Conservation (phyloP, 1,140 invertebrate species). For the Ips typographus region DNA sequence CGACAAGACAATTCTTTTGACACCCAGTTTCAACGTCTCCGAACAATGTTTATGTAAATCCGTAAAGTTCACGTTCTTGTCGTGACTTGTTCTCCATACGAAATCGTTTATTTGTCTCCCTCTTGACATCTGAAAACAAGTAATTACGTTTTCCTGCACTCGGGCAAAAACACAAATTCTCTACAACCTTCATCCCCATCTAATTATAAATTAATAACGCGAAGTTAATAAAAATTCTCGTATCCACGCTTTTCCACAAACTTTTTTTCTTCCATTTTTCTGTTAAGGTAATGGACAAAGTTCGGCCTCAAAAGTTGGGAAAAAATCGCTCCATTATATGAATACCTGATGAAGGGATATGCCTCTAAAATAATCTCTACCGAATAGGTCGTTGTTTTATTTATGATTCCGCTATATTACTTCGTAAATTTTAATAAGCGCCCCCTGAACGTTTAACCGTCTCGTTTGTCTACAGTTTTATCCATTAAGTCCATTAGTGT, state of each 20-base stretch:
- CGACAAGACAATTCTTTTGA: conserved; percentile 19
- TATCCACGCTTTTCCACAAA: background rate
- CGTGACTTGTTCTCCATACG: background rate
- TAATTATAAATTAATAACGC: conserved; percentile 6
- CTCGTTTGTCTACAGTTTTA: background rate
- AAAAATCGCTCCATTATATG: conserved; percentile 5
- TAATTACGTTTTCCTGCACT: too few relatives aligned
- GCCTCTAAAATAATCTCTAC: conserved; percentile 1
- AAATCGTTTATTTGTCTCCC: conserved; percentile 1
- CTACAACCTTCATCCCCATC: background rate
- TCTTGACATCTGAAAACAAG: too few relatives aligned
- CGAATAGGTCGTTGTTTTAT: conserved; percentile 1
- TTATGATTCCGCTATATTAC: background rate
- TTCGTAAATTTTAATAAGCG: background rate
- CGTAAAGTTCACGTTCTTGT: conserved; percentile 10
- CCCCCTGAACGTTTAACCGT: background rate
- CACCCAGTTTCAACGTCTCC: conserved; percentile 12
- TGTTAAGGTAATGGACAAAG: background rate
- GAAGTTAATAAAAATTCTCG: conserved; percentile 5
- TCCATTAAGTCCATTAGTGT: conserved; percentile 5
- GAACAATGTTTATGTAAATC: conserved; percentile 20
- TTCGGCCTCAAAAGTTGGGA: background rate
- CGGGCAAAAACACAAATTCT: too few relatives aligned
- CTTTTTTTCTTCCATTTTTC: conserved; percentile 1
- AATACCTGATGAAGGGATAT: conserved; percentile 1